A percentile compares a stretch with the other conserved stretches of the same genome.
These are phyloP conservation scores for Anoplophora glabripennis DNA, from an alignment of 1,140 invertebrate genomes.

Conservation along the genomic window DNA sequence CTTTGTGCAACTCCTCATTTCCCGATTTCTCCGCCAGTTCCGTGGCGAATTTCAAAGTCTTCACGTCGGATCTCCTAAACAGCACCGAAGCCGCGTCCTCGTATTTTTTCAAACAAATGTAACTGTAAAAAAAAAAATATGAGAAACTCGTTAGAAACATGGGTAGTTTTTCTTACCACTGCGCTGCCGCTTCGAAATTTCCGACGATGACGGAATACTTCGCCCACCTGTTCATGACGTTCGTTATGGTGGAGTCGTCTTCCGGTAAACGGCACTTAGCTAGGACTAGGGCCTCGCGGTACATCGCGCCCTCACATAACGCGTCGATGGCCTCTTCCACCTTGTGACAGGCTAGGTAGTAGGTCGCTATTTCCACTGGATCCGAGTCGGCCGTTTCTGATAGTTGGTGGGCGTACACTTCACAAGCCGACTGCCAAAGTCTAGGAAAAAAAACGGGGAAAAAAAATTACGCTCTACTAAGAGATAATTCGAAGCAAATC, in stretches of 20 bases:
- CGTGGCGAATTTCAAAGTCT: conserved; percentile 36
- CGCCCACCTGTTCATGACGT: conserved; percentile 57
- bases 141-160: not conserved
- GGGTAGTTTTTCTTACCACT: conserved; percentile 53
- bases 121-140: conserved; percentile 34
- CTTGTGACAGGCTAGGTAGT: conserved; percentile 61
- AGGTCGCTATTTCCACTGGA: conserved; percentile 58
- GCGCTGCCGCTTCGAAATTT: conserved; percentile 58
- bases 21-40: conserved; percentile 35
- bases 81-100: conserved; percentile 41
- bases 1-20: conserved; percentile 35
- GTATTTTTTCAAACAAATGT: conserved; percentile 35
- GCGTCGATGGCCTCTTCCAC: conserved; percentile 59
- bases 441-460: conserved; percentile 21
- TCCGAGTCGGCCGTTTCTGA: conserved; percentile 53
- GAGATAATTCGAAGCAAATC: too few relatives aligned
- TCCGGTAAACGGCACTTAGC: conserved; percentile 56
- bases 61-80: conserved; percentile 32
- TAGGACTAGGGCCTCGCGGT: conserved; percentile 61
- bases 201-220: conserved; percentile 49
- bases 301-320: conserved; percentile 54
- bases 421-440: conserved; percentile 54
- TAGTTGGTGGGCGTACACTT: conserved; percentile 62
- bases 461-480: too few relatives aligned
- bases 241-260: conserved; percentile 52